Evolutionary conservation across 2,797 vertebrate genomes (phyloP), one percentile per base, ranked within the genome.

Genomic region (Eutrigla gurnardus): DNA sequence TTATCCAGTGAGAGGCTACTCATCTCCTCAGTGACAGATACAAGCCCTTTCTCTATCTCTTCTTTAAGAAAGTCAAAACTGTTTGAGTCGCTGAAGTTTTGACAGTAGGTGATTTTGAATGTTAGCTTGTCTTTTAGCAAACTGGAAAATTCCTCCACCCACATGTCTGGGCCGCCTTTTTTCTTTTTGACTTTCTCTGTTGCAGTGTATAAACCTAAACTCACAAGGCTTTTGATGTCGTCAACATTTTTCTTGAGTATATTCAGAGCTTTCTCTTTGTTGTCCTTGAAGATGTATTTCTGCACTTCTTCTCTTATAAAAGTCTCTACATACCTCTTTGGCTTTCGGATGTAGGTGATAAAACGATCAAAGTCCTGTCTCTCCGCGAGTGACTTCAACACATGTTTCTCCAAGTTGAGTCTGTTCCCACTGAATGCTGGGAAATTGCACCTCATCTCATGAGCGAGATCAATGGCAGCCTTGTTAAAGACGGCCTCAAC

Each of bases 61-160:
- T 79, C 74, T 68, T 59, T 73, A 0, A 88, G 82, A 18, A 88
- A 85, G 32, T 83, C 72, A 68, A 83, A 85, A 1, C 14, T 3
- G 0, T 70, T 80, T 17, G 88, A 65, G 25, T 85, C 86, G 0
- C 0, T 15, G 37, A 88, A 86, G 52, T 66, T 92, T 63, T 88
- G 18, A 74, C 9, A 52, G 7, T 1, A 49, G 7, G 73, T 39
- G 0, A 46, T 15, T 49, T 80, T 89, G 33, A 95, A 88, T 61
- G 1, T 81, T 2, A 95, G 50, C 1, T 81, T n/a, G 10, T 73
- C 73, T 4, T 18, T 36, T 0, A 96, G 60, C 0, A 43, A 0
- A 1, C 40, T 54, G 15, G 89, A 93, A 68, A 96, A 94, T 3
- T 60, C 47, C 52, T 89, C 42, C 57, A 93, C n/a, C 94, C 93